Evolutionary conservation across 2,113 vertebrate species (phyloP).

Genomic region (Heterocephalus glaber): DNA sequence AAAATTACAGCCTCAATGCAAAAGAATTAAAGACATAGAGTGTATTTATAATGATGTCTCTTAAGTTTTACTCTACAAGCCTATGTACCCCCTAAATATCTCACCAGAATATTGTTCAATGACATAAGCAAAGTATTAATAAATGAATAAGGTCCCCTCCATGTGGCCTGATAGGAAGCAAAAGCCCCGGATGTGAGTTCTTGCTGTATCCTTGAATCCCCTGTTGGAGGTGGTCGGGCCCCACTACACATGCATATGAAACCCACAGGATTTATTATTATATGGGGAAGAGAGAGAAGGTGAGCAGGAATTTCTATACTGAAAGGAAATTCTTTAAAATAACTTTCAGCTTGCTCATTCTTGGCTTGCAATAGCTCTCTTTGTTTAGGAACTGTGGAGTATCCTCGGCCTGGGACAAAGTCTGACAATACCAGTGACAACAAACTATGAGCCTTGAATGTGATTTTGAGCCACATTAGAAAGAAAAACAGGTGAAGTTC

Average conservation of each 20-base stretch:
- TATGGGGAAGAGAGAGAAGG: not conserved
- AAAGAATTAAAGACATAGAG: not conserved
- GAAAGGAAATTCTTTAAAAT: not conserved
- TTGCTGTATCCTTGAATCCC: too few species aligned
- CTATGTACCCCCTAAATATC: not conserved
- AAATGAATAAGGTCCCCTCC: too few species aligned
- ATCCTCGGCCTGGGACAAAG: not conserved
- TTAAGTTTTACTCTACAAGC: not conserved
- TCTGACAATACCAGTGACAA: not conserved
- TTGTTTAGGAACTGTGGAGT: too few species aligned
- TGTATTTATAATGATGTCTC: not conserved
- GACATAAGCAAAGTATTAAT: not conserved
- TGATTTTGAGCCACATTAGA: not conserved
- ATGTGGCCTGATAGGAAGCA: fast-evolving
- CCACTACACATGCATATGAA: not conserved
- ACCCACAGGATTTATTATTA: not conserved
- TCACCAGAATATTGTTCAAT: not conserved
- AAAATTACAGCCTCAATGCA: not conserved
- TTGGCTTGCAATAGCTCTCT: not conserved
- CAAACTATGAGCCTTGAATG: not conserved
- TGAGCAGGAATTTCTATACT: not conserved
- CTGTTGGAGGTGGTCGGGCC: not conserved
- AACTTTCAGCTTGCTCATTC: not conserved
- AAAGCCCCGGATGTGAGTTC: not conserved
- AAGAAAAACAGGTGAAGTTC: not conserved